Base-by-base conservation (phyloP, 2,888 invertebrate species). In the Lycocerus yunnanus region DNA sequence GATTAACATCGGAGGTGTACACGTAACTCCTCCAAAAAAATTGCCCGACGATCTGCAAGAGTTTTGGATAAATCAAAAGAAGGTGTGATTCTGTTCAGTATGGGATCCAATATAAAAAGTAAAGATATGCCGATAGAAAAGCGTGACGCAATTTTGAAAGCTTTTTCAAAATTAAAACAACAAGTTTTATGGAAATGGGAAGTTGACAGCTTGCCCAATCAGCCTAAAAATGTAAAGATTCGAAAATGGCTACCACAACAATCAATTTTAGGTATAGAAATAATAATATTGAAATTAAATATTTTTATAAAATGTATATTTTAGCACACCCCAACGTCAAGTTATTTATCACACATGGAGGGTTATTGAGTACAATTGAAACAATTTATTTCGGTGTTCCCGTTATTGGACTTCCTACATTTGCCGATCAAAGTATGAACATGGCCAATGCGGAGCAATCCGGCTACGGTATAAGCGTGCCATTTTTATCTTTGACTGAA, bases 41-140 rank as follows among this genome's bases (percentile, higher is more conserved):
- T 66, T 81, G 13, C 82, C 84, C 2, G 27, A 77, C 88, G 89
- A 91, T 82, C 82, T 91, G 1, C 86, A 90, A 83, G 84, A 85
- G 15, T 85, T 88, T 80, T 91, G 71, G 90, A 91, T 77, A 84
- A 86, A 10, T 87, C 91, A 1, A 86, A 85, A 68, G 78, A 90
- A 65, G 91, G 91, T 1, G 90, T 89, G 0, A 86, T 91, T 1
- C 90, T 90, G 76, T 88, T 91, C 77, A 91, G 89, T 78, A 89
- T 92, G 82, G 92, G 92, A 2, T 90, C 92, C 0, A 89, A 90
- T 76, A 86, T 91, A 0, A 87, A 88, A 72, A 90, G 90, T 77
- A 85, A 88, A 14, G 88, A 91, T 78, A 81, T 93, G 68, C 88
- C 90, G 0, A 79, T 83, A 0, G 88, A 89, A 3, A 90, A 88